These are phyloP conservation scores for Microcebus ravelobensis DNA, from an alignment of 2,113 vertebrate species.

Conservation along the genomic window DNA sequence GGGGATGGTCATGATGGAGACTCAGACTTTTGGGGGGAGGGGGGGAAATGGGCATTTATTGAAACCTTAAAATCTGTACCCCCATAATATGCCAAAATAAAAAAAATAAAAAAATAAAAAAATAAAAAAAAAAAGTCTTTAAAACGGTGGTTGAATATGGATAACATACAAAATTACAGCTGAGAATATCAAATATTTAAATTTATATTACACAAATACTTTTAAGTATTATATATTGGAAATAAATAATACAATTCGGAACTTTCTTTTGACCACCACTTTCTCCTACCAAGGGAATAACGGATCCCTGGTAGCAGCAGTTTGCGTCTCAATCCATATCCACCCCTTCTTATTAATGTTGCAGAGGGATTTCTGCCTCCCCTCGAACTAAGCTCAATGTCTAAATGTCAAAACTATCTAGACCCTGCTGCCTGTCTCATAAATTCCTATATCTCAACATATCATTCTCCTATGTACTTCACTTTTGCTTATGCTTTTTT, in stretches of 20 bases:
- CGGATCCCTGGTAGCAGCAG: not conserved
- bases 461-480: not conserved
- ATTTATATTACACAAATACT: not conserved
- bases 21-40: too few relatives aligned
- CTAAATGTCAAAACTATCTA: not conserved
- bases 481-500: not conserved
- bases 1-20: too few relatives aligned
- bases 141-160: not conserved
- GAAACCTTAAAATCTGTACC: too few relatives aligned
- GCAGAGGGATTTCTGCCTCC: not conserved
- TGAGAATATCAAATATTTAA: slow-evolving; percentile 15
- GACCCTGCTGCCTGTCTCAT: not conserved
- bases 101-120: too few relatives aligned
- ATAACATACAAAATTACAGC: not conserved
- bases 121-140: not conserved
- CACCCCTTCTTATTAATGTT: not conserved
- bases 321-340: not conserved
- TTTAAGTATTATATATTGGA: not conserved
- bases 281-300: not conserved
- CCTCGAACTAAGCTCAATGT: not conserved
- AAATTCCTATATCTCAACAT: not conserved
- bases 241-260: not conserved
- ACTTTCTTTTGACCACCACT: not conserved
- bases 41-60: too few relatives aligned
- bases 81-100: too few relatives aligned